Base-by-base conservation (phyloP, 2,797 vertebrate species). In the Esox lucius region DNA sequence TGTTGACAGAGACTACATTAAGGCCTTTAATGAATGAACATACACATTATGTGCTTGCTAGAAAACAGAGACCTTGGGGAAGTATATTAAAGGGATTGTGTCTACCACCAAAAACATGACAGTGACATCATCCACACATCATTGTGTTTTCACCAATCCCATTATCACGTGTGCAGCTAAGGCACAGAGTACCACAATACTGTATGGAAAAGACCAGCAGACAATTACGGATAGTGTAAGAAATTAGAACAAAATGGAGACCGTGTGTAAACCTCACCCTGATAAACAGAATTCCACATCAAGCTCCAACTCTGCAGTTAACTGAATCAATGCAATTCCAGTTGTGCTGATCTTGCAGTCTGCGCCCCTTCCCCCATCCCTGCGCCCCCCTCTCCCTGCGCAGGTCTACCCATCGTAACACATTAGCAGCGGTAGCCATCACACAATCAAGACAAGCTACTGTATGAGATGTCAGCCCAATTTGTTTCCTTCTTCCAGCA, bases 311-410 rank as follows among this genome's bases (percentile, higher is more conserved):
- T 93, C 91, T 93, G 91, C 91, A 92, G 92, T 92, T 90, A 90
- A 91, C 91, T 90, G 91, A 92, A 93, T 94, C 93, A 93, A 93
- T 93, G 92, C 88, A 92, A 93, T 93, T 91, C 90, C 91, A 93
- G 90, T 93, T 93, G 91, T 93, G 91, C 93, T 94, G 93, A 93
- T 93, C 87, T 92, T 91, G 92, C 93, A 93, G 90, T 91, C 88
- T 86, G 85, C 82, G 85, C 86, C 92, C 90, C 92, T 87, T 91
- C 91, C 91, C 90, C 91, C 89, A 86, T 72, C 81, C 85, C 81
- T 62, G 73, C 35, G 81, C 72, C 81, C 84, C 65, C 85, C 88
- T 84, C 82, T 85, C 83, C 81, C 76, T 35, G 26, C 69, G 71
- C 92, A 85, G 89, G 88, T 89, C 87, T 89, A 87, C 88, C 90